These are phyloP conservation scores for Cottoperca gobio DNA, from an alignment of 2,797 vertebrate species.

Conservation along the genomic window DNA sequence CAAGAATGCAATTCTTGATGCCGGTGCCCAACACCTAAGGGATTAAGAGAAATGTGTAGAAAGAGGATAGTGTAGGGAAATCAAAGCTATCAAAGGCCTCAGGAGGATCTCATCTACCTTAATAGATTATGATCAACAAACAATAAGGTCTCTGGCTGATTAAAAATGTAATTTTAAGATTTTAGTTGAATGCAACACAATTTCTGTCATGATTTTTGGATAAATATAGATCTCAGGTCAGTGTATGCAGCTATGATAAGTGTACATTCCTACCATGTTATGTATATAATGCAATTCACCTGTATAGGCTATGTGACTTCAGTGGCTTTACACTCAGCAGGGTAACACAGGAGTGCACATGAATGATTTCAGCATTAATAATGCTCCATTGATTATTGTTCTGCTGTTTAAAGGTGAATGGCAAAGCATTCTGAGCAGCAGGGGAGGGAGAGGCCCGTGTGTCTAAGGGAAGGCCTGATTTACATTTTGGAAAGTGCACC, in stretches of 20 bases:
- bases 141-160: slow-evolving; percentile 29
- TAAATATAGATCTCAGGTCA: slow-evolving; percentile 36
- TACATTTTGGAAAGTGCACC: slow-evolving; percentile 88
- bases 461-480: slow-evolving; percentile 76
- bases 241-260: slow-evolving; percentile 8
- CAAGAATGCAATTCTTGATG: slow-evolving; percentile 56
- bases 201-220: slow-evolving; percentile 27
- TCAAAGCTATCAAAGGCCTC: slow-evolving; percentile 32
- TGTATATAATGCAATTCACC: slow-evolving; percentile 56
- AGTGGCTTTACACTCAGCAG: slow-evolving; percentile 73
- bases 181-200: slow-evolving; percentile 6
- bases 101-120: slow-evolving; percentile 43
- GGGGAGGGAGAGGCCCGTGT: slow-evolving; percentile 65
- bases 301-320: slow-evolving; percentile 68
- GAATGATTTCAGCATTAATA: slow-evolving; percentile 87
- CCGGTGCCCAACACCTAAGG: slow-evolving; percentile 49
- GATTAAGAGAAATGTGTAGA: slow-evolving; percentile 52
- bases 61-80: slow-evolving; percentile 31
- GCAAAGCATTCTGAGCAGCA: slow-evolving; percentile 79
- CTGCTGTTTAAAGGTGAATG: slow-evolving; percentile 87
- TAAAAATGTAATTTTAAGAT: slow-evolving; percentile 14
- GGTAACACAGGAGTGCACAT: slow-evolving; percentile 76
- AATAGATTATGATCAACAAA: slow-evolving; percentile 61
- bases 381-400: slow-evolving; percentile 88
- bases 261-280: slow-evolving; percentile 8